Base-by-base conservation (phyloP, 2,888 invertebrate species). In the Schizotus pectinicornis region DNA sequence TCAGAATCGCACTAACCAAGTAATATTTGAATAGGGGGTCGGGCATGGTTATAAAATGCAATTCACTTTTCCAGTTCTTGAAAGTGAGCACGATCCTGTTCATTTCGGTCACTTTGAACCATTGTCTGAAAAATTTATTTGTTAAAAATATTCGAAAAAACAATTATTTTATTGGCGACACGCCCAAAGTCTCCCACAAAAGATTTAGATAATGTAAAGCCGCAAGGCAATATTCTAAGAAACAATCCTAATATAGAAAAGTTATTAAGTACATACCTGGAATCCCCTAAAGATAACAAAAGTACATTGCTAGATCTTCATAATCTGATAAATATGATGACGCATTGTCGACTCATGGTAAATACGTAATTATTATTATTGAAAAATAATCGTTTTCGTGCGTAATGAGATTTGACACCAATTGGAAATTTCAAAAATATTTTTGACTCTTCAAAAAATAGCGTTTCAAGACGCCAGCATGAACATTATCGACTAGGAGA, bases 1-100 rank as follows among this genome's bases (percentile, higher is more conserved):
- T 82, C 34, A 86, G 71, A 32, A 86, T 79, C 32, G 86, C 83
- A 65, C 86, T 84, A 0, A 86, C 78, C 31, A 90, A 80, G 73
- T 90, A 95, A 76, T 91, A 94, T 75, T 93, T 94, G 73, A 94
- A 91, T 63, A 95, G 84, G 0, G 91, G 90, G 80, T 96, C 95
- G 0, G 89, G 87, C 65, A 91, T 86, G 47, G 84, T 80, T 45
- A 92, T 79, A 76, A 90, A 95, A 2, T 86, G 85, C 67, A 86
- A 81, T 78, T 95, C 95, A 81, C 85, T 84, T 35, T 81, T 81
- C 56, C 79, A 83, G 67, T 85, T 84, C 64, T 81, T 84, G 74
- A 91, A 92, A 38, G 85, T 83, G 57, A 91, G 74, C 51, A 86
- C 82, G 65, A 86, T 80, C 32, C 85, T 81, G 81, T 84, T 81